Evolutionary conservation across 53 echinoderm and acorn worm species (phyloP), one percentile per base, ranked within the genome.

Genomic region (Echinometra lucunter): DNA sequence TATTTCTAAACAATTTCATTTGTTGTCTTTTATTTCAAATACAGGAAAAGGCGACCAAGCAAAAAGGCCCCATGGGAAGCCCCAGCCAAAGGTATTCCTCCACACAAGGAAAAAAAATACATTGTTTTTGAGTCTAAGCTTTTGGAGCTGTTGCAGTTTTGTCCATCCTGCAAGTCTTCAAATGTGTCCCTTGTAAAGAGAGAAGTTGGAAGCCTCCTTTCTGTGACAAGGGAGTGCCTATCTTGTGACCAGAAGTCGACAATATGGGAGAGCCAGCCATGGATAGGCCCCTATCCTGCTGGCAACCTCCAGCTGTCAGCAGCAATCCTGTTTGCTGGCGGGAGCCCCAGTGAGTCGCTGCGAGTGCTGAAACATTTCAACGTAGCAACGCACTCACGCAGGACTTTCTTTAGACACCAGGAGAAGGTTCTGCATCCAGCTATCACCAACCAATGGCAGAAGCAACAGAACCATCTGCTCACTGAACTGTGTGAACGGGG

Each of bases 291-390:
- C 44, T 49, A 63, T 1, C 94, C 81, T 32, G 95, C 96, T 34
- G 95, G 96, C 0, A 96, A 96, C 49, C n/a, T 95, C 19, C 85
- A 88, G 21, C 44, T 96, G 47, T 95, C 96, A 21, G 96, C 96
- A 53, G 49, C 49, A 4, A 49, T 74, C 18, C 74, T 74, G 37
- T 74, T 74, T 74, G 74, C 37, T 13, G 37, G 37, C 1, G 74
- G 74, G 0, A 74, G 74, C 74, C 6, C 8, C 30, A 70, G 30
- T 6, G 34, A 70, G 30, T 10, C 7, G 1, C 30, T 34, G 10
- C 30, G 70, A 6, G 70, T 70, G 6, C 70, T 70, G 30, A 70
- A 28, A 9, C 30, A 70, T 1, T 70, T 30, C 0, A 70, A 70
- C 30, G 30, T 70, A 10, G 70, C 70, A 28, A 13, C 30, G 6